A percentile compares a stretch with the other conserved stretches of the same genome.
phyloP scores from a whole-genome alignment of 2,113 vertebrate genomes.

The Sciurus niger region DNA sequence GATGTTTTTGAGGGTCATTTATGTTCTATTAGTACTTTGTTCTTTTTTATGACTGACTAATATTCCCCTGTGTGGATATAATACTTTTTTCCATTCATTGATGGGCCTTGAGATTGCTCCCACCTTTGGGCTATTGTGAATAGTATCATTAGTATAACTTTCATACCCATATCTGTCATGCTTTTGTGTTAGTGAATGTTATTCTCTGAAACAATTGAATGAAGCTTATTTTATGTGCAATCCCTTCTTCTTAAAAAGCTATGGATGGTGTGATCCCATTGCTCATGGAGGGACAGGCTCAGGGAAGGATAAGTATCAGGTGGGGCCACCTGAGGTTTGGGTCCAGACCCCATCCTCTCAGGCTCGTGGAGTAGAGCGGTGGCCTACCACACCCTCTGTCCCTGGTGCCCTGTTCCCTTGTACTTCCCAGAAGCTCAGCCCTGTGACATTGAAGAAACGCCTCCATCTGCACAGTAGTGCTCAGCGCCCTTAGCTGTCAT shows the following conservation, averaged over 20 bases:
- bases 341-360: not conserved
- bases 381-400: no score
- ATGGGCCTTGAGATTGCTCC: not conserved
- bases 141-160: not conserved
- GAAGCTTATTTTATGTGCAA: not conserved
- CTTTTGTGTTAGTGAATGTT: not conserved
- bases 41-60: not conserved
- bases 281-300: not conserved
- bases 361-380: not conserved
- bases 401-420: no score
- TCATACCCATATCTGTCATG: not conserved
- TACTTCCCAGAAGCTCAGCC: not conserved
- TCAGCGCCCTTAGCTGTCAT: not conserved
- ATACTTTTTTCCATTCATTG: not conserved
- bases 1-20: no score
- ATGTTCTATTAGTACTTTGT: not conserved
- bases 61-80: no score
- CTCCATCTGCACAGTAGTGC: not conserved
- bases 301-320: not conserved
- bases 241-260: not conserved
- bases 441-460: not conserved
- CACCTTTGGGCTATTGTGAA: not conserved
- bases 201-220: not conserved
- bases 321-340: not conserved
- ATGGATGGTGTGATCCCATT: not conserved